phyloP scores from a whole-genome alignment of 2,797 vertebrate genomes.

The Fistularia commersonii region DNA sequence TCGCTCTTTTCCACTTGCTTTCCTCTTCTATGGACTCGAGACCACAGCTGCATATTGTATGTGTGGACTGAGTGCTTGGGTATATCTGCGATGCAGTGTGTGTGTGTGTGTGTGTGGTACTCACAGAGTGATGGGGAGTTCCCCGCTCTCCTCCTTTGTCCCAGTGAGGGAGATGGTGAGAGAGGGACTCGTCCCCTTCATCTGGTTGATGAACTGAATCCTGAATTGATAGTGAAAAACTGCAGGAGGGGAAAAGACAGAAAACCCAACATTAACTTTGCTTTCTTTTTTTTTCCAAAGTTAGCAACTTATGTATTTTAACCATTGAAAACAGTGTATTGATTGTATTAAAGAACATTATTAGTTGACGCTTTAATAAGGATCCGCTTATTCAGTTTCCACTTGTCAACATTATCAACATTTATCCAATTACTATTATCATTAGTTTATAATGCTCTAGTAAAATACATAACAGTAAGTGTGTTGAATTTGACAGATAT shows the following conservation, averaged over 20 bases:
- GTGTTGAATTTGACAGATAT: too few relatives aligned
- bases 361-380: too few relatives aligned
- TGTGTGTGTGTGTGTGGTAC: conserved; percentile 50
- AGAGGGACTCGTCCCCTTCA: conserved; percentile 67
- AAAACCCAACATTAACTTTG: too few relatives aligned
- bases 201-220: conserved; percentile 84
- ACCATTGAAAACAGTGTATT: too few relatives aligned
- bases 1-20: conserved; percentile 20
- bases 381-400: too few relatives aligned
- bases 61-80: conserved; percentile 5
- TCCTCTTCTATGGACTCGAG: conserved; percentile 18
- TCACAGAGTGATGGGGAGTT: conserved; percentile 82
- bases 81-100: conserved; percentile 21
- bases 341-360: too few relatives aligned
- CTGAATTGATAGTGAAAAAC: conserved; percentile 94
- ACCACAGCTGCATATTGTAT: conserved; percentile 47
- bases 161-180: conserved; percentile 83
- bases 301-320: too few relatives aligned
- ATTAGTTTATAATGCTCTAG: too few relatives aligned
- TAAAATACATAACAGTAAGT: too few relatives aligned
- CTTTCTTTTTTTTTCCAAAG: background rate
- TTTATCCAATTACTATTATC: too few relatives aligned
- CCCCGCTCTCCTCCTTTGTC: conserved; percentile 79
- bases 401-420: too few relatives aligned
- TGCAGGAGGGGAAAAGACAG: conserved; percentile 41